phyloP scores from a whole-genome alignment of 2,888 invertebrate genomes.

The Bhutanitis thaidina region DNA sequence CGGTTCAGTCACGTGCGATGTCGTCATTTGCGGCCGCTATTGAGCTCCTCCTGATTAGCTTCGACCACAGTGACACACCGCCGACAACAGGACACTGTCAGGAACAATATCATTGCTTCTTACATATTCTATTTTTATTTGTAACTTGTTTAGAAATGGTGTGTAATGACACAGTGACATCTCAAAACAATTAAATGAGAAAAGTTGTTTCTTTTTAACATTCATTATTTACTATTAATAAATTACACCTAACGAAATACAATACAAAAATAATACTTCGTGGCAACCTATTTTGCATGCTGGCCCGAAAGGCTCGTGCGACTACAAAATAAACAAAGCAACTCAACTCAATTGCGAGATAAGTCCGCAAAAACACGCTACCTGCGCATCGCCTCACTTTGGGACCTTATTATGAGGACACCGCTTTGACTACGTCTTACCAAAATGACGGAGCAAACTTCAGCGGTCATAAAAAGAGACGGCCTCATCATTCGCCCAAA shows the following conservation, averaged over 20 bases:
- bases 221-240: background rate
- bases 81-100: too few relatives aligned
- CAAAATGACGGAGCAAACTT: slow-evolving; percentile 39
- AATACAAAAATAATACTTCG: slow-evolving; percentile 12
- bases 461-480: slow-evolving; percentile 43
- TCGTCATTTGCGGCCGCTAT: slow-evolving; percentile 32
- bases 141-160: too few relatives aligned
- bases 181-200: too few relatives aligned
- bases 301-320: slow-evolving; percentile 43
- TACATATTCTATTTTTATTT: too few relatives aligned
- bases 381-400: slow-evolving; percentile 57
- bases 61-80: slow-evolving; percentile 21
- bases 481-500: slow-evolving; percentile 33
- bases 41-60: slow-evolving; percentile 26
- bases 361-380: slow-evolving; percentile 67
- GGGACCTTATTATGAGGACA: slow-evolving; percentile 43
- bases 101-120: too few relatives aligned
- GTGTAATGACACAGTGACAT: too few relatives aligned
- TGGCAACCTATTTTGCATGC: slow-evolving; percentile 31
- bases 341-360: slow-evolving; percentile 51
- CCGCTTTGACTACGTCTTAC: slow-evolving; percentile 37
- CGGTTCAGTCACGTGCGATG: slow-evolving; percentile 43
- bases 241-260: slow-evolving; percentile 21
- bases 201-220: too few relatives aligned
- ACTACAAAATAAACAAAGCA: slow-evolving; percentile 52